Conservation (phyloP, 2,888 invertebrate species). For the Toxonevra muliebris region DNA sequence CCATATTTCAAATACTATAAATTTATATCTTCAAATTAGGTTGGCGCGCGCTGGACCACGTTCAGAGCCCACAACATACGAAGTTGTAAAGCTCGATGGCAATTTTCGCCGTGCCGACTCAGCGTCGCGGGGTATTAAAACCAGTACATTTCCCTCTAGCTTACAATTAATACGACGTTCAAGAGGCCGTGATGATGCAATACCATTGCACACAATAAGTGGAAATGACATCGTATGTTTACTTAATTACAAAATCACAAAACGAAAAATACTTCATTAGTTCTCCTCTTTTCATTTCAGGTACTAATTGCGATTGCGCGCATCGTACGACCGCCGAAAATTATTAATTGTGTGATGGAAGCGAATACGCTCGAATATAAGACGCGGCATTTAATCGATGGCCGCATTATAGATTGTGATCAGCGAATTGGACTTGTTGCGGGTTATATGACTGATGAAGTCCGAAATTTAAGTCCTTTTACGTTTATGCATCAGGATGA, state of each 20-base stretch:
- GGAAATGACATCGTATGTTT: conserved; percentile 70
- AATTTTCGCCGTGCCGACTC: conserved; percentile 70
- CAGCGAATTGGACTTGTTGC: conserved; percentile 89
- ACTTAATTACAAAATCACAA: not conserved
- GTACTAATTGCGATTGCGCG: conserved; percentile 76
- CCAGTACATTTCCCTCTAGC: conserved; percentile 63
- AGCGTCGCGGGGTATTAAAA: conserved; percentile 67
- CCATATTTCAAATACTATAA: not conserved
- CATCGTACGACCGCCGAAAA: conserved; percentile 75
- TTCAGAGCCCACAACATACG: conserved; percentile 77
- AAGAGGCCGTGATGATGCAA: conserved; percentile 67
- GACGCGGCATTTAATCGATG: conserved; percentile 88
- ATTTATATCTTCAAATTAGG: conserved; percentile 43
- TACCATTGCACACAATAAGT: conserved; percentile 67
- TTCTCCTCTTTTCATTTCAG: conserved; percentile 22
- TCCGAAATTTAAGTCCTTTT: conserved; percentile 87
- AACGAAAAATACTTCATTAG: not conserved
- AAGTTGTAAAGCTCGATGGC: conserved; percentile 76
- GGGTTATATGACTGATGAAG: conserved; percentile 90
- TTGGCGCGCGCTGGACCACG: conserved; percentile 76
- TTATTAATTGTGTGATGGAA: conserved; percentile 74
- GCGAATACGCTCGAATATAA: conserved; percentile 85
- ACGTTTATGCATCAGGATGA: conserved; percentile 91
- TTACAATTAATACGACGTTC: conserved; percentile 66
- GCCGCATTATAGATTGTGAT: conserved; percentile 88